These are phyloP conservation scores for Danionella dracula DNA, from an alignment of 2,797 vertebrate genomes.

Conservation along the genomic window DNA sequence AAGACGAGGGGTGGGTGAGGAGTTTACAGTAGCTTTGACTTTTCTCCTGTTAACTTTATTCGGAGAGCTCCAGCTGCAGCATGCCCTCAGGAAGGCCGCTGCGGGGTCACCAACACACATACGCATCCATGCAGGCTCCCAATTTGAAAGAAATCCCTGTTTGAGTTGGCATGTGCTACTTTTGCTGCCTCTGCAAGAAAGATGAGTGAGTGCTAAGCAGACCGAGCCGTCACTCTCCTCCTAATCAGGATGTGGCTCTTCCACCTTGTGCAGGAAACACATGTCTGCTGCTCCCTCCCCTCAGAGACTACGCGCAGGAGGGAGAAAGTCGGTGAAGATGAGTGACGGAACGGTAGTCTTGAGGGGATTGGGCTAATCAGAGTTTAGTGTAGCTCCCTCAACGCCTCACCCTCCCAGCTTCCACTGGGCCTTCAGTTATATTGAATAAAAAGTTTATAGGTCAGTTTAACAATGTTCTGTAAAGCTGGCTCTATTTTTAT, in stretches of 20 bases:
- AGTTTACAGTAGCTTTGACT: conserved; percentile 93
- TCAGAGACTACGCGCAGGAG: conserved; percentile 48
- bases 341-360: conserved; percentile 50
- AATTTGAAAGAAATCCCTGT: conserved; percentile 79
- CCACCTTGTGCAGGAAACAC: conserved; percentile 98
- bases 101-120: conserved; percentile 39
- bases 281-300: conserved; percentile 82
- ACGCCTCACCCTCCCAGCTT: conserved; percentile 5
- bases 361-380: conserved; percentile 75
- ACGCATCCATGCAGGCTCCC: conserved; percentile 52
- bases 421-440: conserved; percentile 42
- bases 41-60: conserved; percentile 83
- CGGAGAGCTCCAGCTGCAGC: conserved; percentile 85
- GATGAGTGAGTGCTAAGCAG: conserved; percentile 73
- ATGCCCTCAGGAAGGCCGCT: conserved; percentile 90
- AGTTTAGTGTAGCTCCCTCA: conserved; percentile 49
- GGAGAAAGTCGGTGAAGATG: conserved; percentile 23
- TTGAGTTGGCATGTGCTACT: conserved; percentile 91
- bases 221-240: conserved; percentile 66
- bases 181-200: conserved; percentile 96
- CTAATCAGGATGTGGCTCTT: conserved; percentile 86
- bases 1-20: conserved; percentile 59
- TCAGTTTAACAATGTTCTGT: conserved; percentile 50
- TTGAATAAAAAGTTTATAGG: conserved; percentile 57
- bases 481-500: conserved; percentile 63